A percentile compares a stretch with the other conserved stretches of the same genome.
phyloP scores from a whole-genome alignment of 2,113 vertebrate genomes.

The Epinephelus fuscoguttatus region DNA sequence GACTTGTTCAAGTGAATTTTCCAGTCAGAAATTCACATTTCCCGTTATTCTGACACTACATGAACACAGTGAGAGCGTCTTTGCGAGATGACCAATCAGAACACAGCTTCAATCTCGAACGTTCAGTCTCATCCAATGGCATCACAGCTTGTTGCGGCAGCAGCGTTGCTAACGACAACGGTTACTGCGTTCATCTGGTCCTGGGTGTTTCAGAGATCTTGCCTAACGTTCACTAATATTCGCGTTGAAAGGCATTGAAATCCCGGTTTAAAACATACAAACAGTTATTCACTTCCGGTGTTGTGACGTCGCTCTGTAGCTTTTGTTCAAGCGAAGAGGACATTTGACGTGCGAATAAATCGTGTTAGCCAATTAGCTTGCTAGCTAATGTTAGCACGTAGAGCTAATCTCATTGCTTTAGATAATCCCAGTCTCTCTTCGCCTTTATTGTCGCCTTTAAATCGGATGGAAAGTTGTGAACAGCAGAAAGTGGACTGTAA shows the following conservation, averaged over 20 bases:
- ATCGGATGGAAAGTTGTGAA: background rate
- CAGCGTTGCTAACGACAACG: constrained; percentile 63
- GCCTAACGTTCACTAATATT: too few species aligned
- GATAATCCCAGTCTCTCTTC: constrained; percentile 57
- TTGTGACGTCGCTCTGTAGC: background rate
- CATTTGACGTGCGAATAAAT: constrained; percentile 17
- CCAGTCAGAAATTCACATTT: too few species aligned
- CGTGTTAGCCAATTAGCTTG: constrained; percentile 59
- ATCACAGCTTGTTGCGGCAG: background rate
- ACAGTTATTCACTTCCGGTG: rapidly evolving
- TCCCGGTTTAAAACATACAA: rapidly evolving
- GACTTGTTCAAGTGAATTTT: too few species aligned
- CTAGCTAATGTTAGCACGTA: constrained; percentile 62
- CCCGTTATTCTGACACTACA: too few species aligned
- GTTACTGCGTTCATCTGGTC: background rate
- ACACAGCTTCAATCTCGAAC: background rate
- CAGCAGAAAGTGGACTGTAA: background rate
- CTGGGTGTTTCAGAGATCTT: background rate
- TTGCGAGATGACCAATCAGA: constrained; percentile 56
- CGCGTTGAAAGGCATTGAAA: background rate
- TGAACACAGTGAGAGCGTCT: background rate
- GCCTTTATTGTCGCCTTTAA: background rate
- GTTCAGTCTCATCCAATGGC: constrained; percentile 40
- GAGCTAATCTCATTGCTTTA: constrained; percentile 66
- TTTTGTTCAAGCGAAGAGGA: background rate